phyloP scores from a whole-genome alignment of 2,113 vertebrate species.

The Urocolius indicus region DNA sequence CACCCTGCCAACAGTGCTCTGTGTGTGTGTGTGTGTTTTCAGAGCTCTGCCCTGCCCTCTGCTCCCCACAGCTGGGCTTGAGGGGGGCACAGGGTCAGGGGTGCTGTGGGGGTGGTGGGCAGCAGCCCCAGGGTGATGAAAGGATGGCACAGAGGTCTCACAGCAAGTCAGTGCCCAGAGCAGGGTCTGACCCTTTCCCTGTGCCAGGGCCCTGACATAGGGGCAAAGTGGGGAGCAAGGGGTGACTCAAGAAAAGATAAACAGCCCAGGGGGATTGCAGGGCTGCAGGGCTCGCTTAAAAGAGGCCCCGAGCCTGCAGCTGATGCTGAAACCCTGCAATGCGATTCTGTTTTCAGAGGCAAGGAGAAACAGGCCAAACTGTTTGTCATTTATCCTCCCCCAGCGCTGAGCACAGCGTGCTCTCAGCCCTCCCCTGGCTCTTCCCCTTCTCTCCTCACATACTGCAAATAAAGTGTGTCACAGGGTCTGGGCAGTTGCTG shows the following conservation, averaged over 20 bases:
- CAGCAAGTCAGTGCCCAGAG: rapidly evolving
- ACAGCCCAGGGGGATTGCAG: rapidly evolving
- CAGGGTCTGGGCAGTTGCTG: not conserved
- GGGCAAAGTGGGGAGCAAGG: too few species aligned
- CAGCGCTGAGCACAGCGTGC: not conserved
- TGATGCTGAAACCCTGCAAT: not conserved
- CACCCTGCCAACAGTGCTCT: rapidly evolving
- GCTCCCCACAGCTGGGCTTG: not conserved
- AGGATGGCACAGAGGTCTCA: not conserved
- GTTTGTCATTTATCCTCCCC: not conserved
- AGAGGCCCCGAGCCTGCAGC: not conserved
- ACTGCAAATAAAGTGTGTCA: not conserved
- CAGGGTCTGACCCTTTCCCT: not conserved
- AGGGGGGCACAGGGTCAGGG: rapidly evolving
- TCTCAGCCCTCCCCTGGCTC: not conserved
- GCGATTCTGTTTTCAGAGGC: not conserved
- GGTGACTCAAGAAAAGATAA: not conserved
- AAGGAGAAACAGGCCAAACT: not conserved
- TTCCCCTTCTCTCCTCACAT: not conserved
- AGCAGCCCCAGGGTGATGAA: rapidly evolving
- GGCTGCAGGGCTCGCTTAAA: not conserved
- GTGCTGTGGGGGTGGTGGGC: not conserved
- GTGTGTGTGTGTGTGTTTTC: too few species aligned
- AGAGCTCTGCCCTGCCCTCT: not conserved
- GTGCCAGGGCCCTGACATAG: rapidly evolving